phyloP scores from a whole-genome alignment of 2,797 vertebrate genomes.

The Acanthurus tractus region DNA sequence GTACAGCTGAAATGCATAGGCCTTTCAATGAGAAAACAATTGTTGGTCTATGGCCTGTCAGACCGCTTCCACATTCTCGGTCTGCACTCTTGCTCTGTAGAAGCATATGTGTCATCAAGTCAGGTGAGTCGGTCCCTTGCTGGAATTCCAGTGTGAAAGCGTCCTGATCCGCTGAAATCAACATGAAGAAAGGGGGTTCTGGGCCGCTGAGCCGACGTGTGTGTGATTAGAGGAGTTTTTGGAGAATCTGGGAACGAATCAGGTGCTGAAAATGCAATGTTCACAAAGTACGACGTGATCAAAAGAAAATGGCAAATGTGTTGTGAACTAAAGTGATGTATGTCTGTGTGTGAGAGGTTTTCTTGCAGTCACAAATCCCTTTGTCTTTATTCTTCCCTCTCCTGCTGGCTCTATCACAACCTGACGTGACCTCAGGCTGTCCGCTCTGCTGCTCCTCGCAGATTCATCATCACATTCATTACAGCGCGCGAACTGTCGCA shows the following conservation, averaged over 20 bases:
- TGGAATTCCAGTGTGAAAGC: constrained; percentile 68
- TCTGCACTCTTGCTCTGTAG: neutral
- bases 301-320: constrained; percentile 31
- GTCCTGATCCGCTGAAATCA: constrained; percentile 62
- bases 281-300: constrained; percentile 37
- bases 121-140: neutral
- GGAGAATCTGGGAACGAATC: constrained; percentile 68
- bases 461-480: constrained; percentile 42
- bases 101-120: neutral
- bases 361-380: constrained; percentile 32
- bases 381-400: constrained; percentile 37
- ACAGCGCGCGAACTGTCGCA: constrained; percentile 14
- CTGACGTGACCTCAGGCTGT: constrained; percentile 42
- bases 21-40: neutral
- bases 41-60: neutral
- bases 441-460: constrained; percentile 41
- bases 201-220: constrained; percentile 35
- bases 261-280: constrained; percentile 42
- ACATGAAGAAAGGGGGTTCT: constrained; percentile 23
- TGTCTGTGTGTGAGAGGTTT: constrained; percentile 29
- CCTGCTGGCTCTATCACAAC: constrained; percentile 39
- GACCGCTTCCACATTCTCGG: neutral
- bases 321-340: constrained; percentile 12
- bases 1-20: neutral
- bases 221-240: constrained; percentile 62